Evolutionary conservation across 2,797 vertebrate genomes (phyloP).

Genomic region (Clarias laeviceps): DNA sequence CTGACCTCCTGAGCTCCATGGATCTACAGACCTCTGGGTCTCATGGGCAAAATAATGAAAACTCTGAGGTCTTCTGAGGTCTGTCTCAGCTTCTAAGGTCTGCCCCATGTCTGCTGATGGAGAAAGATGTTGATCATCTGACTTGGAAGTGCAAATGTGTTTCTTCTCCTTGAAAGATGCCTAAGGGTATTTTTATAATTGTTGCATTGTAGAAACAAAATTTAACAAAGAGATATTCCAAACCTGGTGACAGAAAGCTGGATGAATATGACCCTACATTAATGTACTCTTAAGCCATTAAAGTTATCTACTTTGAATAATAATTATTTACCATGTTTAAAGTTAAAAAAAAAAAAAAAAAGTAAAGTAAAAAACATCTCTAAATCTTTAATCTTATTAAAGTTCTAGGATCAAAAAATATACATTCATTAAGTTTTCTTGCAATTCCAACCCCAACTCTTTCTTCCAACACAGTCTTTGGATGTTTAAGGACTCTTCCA

Average conservation of each 20-base stretch:
- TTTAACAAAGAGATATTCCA: background rate
- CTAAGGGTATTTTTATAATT: background rate
- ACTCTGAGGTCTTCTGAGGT: constrained; percentile 9
- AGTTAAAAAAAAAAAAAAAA: no score
- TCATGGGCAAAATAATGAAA: constrained; percentile 50
- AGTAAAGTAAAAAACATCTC: background rate
- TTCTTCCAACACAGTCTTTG: background rate
- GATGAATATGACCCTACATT: constrained; percentile 5
- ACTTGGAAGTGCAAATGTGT: constrained; percentile 31
- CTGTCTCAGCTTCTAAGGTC: constrained; percentile 24
- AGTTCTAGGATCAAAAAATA: background rate
- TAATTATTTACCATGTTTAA: background rate
- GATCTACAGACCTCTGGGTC: constrained; percentile 50
- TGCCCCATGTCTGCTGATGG: constrained; percentile 26
- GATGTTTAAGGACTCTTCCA: background rate
- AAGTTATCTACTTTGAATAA: background rate
- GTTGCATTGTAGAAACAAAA: background rate
- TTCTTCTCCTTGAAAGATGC: background rate
- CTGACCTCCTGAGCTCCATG: constrained; percentile 47
- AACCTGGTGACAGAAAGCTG: background rate
- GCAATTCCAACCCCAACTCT: background rate
- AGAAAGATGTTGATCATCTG: constrained; percentile 16
- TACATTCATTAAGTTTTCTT: background rate
- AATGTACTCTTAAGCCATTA: background rate
- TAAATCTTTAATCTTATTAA: background rate